Percentiles rank a stretch among this genome's conserved stretches.
These are phyloP conservation scores for Apamea monoglypha DNA, from an alignment of 2,888 invertebrate genomes.

Conservation along the genomic window DNA sequence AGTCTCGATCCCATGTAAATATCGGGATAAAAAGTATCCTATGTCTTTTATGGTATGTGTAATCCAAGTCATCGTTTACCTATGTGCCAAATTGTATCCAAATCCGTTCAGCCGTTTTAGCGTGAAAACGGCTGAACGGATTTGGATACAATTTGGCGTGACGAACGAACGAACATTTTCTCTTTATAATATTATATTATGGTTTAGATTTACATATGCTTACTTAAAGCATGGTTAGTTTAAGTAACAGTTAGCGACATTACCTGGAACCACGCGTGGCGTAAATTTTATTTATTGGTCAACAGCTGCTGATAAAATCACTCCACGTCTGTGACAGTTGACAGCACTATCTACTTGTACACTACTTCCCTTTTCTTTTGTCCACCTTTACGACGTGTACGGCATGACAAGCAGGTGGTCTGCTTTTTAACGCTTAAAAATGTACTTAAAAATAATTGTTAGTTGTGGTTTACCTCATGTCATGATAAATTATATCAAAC, in stretches of 20 bases:
- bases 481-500: not conserved
- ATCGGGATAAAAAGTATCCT: no score
- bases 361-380: constrained; percentile 51
- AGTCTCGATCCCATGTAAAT: no score
- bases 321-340: constrained; percentile 34
- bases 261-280: constrained; percentile 28
- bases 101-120: no score
- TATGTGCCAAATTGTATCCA: no score
- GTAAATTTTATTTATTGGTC: constrained; percentile 29
- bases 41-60: no score
- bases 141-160: not conserved
- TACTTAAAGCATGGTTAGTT: constrained; percentile 8
- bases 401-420: constrained; percentile 46
- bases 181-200: not conserved
- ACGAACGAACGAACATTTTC: not conserved
- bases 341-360: constrained; percentile 32
- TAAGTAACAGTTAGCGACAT: constrained; percentile 38
- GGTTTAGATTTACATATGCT: not conserved
- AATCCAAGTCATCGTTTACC: no score
- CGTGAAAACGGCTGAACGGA: no score
- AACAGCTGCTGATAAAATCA: constrained; percentile 53
- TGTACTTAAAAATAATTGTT: not conserved
- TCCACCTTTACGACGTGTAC: constrained; percentile 37
- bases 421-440: constrained; percentile 14
- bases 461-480: constrained; percentile 5